A percentile compares a stretch with the other conserved stretches of the same genome.
Conservation (phyloP, 2,888 invertebrate species). For the Camptogramma bilineatum region DNA sequence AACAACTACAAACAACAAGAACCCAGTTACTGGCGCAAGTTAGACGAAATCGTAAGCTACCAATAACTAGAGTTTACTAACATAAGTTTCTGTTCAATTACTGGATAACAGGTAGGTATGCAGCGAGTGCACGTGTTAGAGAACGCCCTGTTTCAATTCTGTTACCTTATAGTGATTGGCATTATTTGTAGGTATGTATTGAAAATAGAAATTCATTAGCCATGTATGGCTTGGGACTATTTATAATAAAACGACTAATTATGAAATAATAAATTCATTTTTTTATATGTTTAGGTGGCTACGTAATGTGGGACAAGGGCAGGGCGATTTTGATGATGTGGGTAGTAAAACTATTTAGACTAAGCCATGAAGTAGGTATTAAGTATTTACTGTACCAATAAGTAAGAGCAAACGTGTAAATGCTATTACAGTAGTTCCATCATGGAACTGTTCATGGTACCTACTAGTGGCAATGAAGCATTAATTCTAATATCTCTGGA, state of each 20-base stretch:
- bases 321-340: no score
- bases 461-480: no score
- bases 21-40: conserved; percentile 54
- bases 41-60: conserved; percentile 57
- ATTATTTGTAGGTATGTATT: neutral
- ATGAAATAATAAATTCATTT: neutral
- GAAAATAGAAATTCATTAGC: neutral
- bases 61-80: conserved; percentile 53
- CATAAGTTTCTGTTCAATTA: conserved; percentile 44
- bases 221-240: neutral
- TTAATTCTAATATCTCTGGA: no score
- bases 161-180: neutral
- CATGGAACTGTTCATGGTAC: no score
- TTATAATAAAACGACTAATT: neutral
- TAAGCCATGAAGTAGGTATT: no score
- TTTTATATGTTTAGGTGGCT: no score
- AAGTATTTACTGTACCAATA: no score
- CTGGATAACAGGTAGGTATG: conserved; percentile 34
- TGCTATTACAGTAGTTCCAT: no score
- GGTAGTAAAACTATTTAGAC: no score
- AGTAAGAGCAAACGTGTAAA: no score
- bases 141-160: conserved; percentile 21
- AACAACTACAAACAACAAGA: conserved; percentile 56
- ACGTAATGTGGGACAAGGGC: no score
- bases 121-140: conserved; percentile 26